Evolutionary conservation across 2,113 vertebrate species (phyloP), one percentile per base, ranked within the genome.

Genomic region (Aspiorhynchus laticeps): DNA sequence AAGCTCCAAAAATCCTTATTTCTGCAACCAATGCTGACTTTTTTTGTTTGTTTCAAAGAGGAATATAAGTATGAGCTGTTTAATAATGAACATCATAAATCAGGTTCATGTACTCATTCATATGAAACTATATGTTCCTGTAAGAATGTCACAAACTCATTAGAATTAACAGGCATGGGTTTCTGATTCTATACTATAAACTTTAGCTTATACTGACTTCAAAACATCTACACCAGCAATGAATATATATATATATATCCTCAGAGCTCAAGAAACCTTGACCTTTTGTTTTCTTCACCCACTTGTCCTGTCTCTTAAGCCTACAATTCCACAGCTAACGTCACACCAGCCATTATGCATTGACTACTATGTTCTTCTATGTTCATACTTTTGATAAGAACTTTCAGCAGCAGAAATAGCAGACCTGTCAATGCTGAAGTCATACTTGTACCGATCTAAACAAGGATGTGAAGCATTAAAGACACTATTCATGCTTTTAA

Each of bases 401-500:
- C 21, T 15, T 76, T 46, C 41, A 15, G n/a, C 2, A 31, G 38
- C 71, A 74, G 71, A 46, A 78, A 78, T 31, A 53, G n/a, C 76
- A 53, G 46, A 78, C 26, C 28, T 6, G 75, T 78, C 75, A 28
- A 21, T 11, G 76, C 46, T 19, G 75, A 24, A 26, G 26, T 82
- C 41, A 31, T 19, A 31, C 61, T 46, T 28, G 26, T 79, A 46
- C 33, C 15, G 17, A 48, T 21, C 28, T 38, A 36, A 63, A 56
- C 71, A 61, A 5, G 82, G n/a, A 79, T 48, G 2, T 33, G 19
- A 31, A 85, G 80, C 31, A 74, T 77, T 65, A 87, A 73, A 86
- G 75, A 41, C 85, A n/a, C 71, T 48, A 24, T 56, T 76, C 28
- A 87, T 67, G 65, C 56, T 56, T 56, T 86, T 61, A 82, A 82